Evolutionary conservation across 2,888 invertebrate genomes (phyloP), one percentile per base, ranked within the genome.

Genomic region (Neoaliturus tenellus): DNA sequence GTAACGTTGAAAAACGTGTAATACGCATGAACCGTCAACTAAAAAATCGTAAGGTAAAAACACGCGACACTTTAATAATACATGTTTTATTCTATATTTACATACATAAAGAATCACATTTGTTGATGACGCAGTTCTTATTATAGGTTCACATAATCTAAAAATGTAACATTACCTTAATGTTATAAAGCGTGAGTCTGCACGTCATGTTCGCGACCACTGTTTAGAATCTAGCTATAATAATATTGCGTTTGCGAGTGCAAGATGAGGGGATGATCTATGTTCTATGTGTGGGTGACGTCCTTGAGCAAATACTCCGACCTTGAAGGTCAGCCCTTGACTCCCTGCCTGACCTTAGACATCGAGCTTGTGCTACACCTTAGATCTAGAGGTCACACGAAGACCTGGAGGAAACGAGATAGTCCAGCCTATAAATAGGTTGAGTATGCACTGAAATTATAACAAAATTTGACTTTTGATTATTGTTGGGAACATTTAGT

Each of bases 31-130:
- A n/a, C n/a, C n/a, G n/a, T n/a, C n/a, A n/a, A n/a, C n/a, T n/a
- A 51, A 51, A 51, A 51, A 51, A 51, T 51, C 51, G 51, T 51
- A 51, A 62, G 62, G 62, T 62, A 62, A 62, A 62, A 62, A 62
- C 28, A 62, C 62, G 62, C 12, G 62, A 28, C 71, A 41, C n/a
- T 71, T 71, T 75, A 75, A 75, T 75, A 75, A 75, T 75, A 75
- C 75, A 75, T 17, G 39, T 48, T 75, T 75, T 75, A 75, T 75
- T 75, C 75, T 75, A 75, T 75, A 75, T 75, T 75, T 75, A 75
- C 75, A 75, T 75, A 75, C 75, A 75, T 75, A 75, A 75, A 75
- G 75, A 75, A 75, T 75, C 75, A 75, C 75, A 75, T 75, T 75
- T 75, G 75, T 75, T 75, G 41, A 75, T 75, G 75, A 75, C 75